Evolutionary conservation across 2,797 vertebrate species (phyloP).

Genomic region (Cygnus olor): DNA sequence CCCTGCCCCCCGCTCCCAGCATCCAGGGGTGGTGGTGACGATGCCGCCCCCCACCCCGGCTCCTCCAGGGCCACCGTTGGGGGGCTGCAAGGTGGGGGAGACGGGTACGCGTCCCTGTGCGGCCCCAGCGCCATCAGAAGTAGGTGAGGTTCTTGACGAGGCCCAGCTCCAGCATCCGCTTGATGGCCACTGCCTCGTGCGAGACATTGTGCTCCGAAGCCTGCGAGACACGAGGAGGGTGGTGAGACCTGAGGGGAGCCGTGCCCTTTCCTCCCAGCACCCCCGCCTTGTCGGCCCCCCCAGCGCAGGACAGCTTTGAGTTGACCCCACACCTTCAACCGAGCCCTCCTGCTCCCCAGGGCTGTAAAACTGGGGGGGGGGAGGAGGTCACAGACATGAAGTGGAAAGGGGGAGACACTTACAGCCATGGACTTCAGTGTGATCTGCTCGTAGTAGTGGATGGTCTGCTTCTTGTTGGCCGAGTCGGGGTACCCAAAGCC

Average conservation of each 20-base stretch:
- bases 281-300: neutral
- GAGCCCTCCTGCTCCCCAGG: neutral
- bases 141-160: conserved; percentile 81
- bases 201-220: conserved; percentile 79
- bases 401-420: neutral
- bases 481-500: conserved; percentile 91
- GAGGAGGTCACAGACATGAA: neutral
- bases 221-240: conserved; percentile 39
- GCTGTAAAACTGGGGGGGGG: no score
- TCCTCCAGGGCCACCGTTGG: neutral
- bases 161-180: conserved; percentile 79
- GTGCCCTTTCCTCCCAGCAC: rapidly evolving
- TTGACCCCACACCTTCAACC: neutral
- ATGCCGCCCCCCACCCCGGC: neutral
- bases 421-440: conserved; percentile 93
- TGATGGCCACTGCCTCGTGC: conserved; percentile 80
- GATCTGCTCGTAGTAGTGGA: conserved; percentile 91
- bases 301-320: rapidly evolving
- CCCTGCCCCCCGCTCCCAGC: rapidly evolving
- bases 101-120: rapidly evolving
- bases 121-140: conserved; percentile 59
- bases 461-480: conserved; percentile 82
- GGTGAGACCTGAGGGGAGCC: rapidly evolving
- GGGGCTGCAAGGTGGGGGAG: rapidly evolving
- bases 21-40: neutral